These are phyloP conservation scores for Drosophila rufa DNA, from an alignment of 1,140 invertebrate genomes.

Conservation along the genomic window DNA sequence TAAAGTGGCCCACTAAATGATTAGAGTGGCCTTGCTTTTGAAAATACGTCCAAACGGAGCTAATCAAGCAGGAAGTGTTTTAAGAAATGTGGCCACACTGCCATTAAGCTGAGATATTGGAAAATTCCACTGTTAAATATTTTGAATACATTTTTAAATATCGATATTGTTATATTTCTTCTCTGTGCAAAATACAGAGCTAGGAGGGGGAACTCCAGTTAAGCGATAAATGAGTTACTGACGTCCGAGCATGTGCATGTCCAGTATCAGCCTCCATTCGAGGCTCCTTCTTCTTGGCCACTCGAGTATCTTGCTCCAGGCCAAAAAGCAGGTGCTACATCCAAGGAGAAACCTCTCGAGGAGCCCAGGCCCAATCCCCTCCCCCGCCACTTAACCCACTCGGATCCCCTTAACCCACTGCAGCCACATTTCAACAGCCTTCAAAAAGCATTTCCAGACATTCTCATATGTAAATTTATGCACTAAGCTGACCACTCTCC, in stretches of 20 bases:
- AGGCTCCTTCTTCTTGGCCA: slow-evolving; percentile 29
- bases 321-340: slow-evolving; percentile 46
- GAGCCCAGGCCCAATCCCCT: slow-evolving; percentile 3
- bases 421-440: slow-evolving; percentile 79
- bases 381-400: slow-evolving; percentile 13
- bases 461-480: slow-evolving; percentile 82
- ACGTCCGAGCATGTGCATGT: slow-evolving; percentile 78
- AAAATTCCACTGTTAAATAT: not conserved
- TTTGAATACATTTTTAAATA: no score
- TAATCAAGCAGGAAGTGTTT: no score
- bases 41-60: not conserved
- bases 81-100: not conserved
- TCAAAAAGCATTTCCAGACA: slow-evolving; percentile 80
- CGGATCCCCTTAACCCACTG: slow-evolving; percentile 25
- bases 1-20: no score
- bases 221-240: slow-evolving; percentile 84
- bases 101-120: not conserved
- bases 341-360: slow-evolving; percentile 34
- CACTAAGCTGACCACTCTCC: slow-evolving; percentile 42
- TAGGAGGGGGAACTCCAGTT: slow-evolving; percentile 40
- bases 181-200: slow-evolving; percentile 2
- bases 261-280: slow-evolving; percentile 59
- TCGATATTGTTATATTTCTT: not conserved
- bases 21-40: not conserved
- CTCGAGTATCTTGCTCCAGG: slow-evolving; percentile 41